Percentiles rank a stretch among this genome's conserved stretches.
Conservation (phyloP, 2,888 invertebrate genomes). For the Teleiodes luculella region DNA sequence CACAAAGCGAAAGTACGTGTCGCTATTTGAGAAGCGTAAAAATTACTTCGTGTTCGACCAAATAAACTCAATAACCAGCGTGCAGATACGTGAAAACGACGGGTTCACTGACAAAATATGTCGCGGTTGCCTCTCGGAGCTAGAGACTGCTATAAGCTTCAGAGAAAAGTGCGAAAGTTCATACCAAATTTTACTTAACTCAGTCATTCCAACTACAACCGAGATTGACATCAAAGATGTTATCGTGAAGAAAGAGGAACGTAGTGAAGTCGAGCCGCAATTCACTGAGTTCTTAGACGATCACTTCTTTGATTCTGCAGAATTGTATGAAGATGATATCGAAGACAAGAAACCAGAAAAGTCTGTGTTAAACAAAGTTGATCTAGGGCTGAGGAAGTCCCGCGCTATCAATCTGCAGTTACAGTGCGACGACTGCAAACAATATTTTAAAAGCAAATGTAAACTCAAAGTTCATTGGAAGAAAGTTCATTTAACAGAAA, state of each 20-base stretch:
- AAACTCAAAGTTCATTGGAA: constrained; percentile 46
- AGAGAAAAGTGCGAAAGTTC: constrained; percentile 56
- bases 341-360: constrained; percentile 8
- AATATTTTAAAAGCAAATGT: constrained; percentile 40
- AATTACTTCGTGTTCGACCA: constrained; percentile 44
- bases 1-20: constrained; percentile 37
- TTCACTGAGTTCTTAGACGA: constrained; percentile 2
- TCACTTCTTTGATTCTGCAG: constrained; percentile 9
- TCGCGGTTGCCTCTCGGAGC: constrained; percentile 47
- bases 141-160: constrained; percentile 52
- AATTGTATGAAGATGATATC: constrained; percentile 11
- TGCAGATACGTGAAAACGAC: constrained; percentile 49
- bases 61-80: constrained; percentile 48
- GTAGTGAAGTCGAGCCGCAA: constrained; percentile 19
- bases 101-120: constrained; percentile 60
- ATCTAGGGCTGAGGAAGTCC: constrained; percentile 24
- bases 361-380: constrained; percentile 4
- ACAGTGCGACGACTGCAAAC: constrained; percentile 45
- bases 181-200: constrained; percentile 37
- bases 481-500: constrained; percentile 30
- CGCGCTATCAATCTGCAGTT: constrained; percentile 38
- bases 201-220: background rate
- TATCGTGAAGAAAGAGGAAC: constrained; percentile 30
- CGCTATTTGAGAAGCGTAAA: constrained; percentile 52
- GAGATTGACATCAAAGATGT: constrained; percentile 19